Percentiles rank a stretch among this genome's conserved stretches.
Conservation (phyloP, 2,113 vertebrate species). For the Chlamydotis undulata region DNA sequence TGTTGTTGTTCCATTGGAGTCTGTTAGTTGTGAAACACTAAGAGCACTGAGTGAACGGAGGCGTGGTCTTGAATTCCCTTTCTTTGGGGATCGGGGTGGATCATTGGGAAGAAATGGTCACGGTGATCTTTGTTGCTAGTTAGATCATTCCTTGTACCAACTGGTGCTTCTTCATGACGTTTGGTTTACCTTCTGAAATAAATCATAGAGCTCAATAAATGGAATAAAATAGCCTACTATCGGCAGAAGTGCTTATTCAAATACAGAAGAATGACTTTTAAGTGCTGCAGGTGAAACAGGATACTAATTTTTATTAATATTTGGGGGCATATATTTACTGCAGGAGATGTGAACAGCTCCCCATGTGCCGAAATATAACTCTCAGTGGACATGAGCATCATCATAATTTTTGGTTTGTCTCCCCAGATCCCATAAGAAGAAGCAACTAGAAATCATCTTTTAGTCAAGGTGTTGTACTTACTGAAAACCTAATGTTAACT, state of each 20-base stretch:
- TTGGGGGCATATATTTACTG: not conserved
- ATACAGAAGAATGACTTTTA: not conserved
- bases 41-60: not conserved
- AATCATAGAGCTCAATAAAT: not conserved
- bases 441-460: not conserved
- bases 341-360: not conserved
- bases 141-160: not conserved
- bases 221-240: not conserved
- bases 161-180: not conserved
- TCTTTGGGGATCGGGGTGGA: not conserved
- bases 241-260: not conserved
- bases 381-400: accelerated
- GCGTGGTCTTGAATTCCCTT: not conserved
- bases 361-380: not conserved
- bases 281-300: not conserved
- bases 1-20: not conserved
- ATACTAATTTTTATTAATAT: not conserved
- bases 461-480: not conserved
- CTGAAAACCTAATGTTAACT: not conserved
- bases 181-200: not conserved
- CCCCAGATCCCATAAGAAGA: constrained; percentile 10
- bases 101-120: not conserved
- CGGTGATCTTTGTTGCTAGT: not conserved
- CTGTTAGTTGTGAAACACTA: not conserved
- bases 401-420: not conserved